Base-by-base conservation (phyloP, 2,888 invertebrate species). In the Torymus tubicola region DNA sequence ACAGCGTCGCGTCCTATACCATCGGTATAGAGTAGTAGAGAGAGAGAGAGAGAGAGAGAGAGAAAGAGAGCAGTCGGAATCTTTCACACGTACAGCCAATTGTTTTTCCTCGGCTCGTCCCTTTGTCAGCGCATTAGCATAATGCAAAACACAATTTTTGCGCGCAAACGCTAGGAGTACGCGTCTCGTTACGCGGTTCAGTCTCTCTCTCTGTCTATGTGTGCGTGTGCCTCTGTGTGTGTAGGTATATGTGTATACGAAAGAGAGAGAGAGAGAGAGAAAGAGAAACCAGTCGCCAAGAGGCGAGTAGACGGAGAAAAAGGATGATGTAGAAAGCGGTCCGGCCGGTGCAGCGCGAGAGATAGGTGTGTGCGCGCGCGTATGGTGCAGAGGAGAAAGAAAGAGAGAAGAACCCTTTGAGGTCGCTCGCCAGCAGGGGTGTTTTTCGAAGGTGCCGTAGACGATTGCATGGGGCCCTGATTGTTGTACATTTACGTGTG, bases 311-410 rank as follows among this genome's bases (percentile, higher is more conserved):
- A 78, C 18, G 21, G 63, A 61, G 55, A 70, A 85, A 86, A 89
- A 86, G 86, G 87, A 87, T 87, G 85, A 89, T 88, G 87, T 88
- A 89, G 90, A 90, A 90, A 90, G 90, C 89, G 88, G 90, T 90
- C 86, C 86, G 87, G 88, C 89, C 88, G 85, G 90, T 90, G 88
- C 65, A 14, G 4, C 14, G 61, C 14, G 61, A 21, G 52, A 18
- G 67, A 52, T 42, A 65, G 74, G 21, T 12, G 24, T 8, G 16
- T 53, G 21, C 12, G 42, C 42, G 18, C 13, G 4, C 5, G 12
- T 60, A 13, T 5, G 58, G n/a, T 31, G 55, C 24, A 16, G 72
- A 72, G 14, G 14, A 16, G 52, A 50, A 18, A 61, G 75, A 67
- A 53, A 61, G 50, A 61, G 16, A n/a, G 21, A 4, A 31, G 74